phyloP scores from a whole-genome alignment of 2,888 invertebrate species.

The Sphinx pinastri region DNA sequence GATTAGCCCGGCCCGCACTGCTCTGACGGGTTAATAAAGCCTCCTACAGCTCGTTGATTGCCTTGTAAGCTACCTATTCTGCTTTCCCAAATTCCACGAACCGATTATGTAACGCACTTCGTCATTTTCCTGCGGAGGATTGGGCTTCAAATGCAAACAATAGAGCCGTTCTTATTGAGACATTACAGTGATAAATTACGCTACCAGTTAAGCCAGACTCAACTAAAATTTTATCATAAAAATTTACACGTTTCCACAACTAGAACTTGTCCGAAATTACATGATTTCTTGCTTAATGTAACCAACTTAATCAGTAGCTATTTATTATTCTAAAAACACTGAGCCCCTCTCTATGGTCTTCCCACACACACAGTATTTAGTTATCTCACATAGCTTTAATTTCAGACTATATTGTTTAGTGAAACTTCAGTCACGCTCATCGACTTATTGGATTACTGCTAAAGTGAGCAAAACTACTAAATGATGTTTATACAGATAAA shows the following conservation, averaged over 20 bases:
- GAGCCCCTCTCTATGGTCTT: neutral
- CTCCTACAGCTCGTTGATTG: slow-evolving; percentile 68
- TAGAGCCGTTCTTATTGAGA: neutral
- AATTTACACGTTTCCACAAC: neutral
- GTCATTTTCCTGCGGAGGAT: slow-evolving; percentile 8
- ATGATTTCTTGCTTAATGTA: neutral
- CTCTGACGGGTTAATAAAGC: slow-evolving; percentile 82
- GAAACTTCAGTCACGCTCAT: slow-evolving; percentile 56
- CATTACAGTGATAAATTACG: slow-evolving; percentile 12
- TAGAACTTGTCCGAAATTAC: neutral
- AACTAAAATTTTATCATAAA: neutral
- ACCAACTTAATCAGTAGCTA: neutral
- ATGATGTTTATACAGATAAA: slow-evolving; percentile 50
- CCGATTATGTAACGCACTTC: slow-evolving; percentile 51
- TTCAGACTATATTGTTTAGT: slow-evolving; percentile 48
- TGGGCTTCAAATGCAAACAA: slow-evolving; percentile 10
- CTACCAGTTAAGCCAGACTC: neutral
- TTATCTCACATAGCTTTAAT: slow-evolving; percentile 25
- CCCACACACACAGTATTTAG: neutral
- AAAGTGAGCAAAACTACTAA: slow-evolving; percentile 49
- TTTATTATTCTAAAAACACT: neutral
- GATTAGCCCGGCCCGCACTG: slow-evolving; percentile 78
- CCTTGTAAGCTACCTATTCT: slow-evolving; percentile 74
- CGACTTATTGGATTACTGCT: slow-evolving; percentile 59
- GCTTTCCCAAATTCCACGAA: slow-evolving; percentile 64